phyloP scores from a whole-genome alignment of 1,140 invertebrate species.

The Lerema accius region DNA sequence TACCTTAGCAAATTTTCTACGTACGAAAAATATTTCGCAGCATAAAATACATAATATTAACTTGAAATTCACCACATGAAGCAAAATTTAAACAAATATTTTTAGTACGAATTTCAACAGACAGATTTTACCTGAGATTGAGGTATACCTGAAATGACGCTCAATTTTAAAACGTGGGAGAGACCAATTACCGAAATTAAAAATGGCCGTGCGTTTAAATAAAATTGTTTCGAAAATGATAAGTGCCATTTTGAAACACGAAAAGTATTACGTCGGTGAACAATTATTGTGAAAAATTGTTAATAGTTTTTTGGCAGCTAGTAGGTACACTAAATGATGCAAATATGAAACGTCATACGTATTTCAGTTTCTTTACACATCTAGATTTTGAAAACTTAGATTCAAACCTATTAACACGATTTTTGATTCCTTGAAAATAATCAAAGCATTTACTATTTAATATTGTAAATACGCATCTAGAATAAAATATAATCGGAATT shows the following conservation, averaged over 20 bases:
- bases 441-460: no score
- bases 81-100: slow-evolving; percentile 20
- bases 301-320: slow-evolving; percentile 19
- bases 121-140: slow-evolving; percentile 25
- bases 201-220: slow-evolving; percentile 29
- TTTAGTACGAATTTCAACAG: slow-evolving; percentile 10
- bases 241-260: slow-evolving; percentile 26
- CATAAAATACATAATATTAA: slow-evolving; percentile 32
- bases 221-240: slow-evolving; percentile 30
- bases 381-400: no score
- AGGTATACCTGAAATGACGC: slow-evolving; percentile 24
- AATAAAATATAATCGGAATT: no score
- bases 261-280: slow-evolving; percentile 20
- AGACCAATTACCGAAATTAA: slow-evolving; percentile 35
- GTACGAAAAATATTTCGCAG: background rate
- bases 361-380: no score
- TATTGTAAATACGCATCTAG: no score
- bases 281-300: slow-evolving; percentile 20
- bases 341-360: no score
- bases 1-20: background rate
- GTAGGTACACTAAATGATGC: no score
- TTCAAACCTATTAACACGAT: no score
- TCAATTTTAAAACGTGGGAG: slow-evolving; percentile 29
- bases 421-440: no score
- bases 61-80: slow-evolving; percentile 20